Evolutionary conservation across 2,888 invertebrate species (phyloP).

Genomic region (Plemyria rubiginata): DNA sequence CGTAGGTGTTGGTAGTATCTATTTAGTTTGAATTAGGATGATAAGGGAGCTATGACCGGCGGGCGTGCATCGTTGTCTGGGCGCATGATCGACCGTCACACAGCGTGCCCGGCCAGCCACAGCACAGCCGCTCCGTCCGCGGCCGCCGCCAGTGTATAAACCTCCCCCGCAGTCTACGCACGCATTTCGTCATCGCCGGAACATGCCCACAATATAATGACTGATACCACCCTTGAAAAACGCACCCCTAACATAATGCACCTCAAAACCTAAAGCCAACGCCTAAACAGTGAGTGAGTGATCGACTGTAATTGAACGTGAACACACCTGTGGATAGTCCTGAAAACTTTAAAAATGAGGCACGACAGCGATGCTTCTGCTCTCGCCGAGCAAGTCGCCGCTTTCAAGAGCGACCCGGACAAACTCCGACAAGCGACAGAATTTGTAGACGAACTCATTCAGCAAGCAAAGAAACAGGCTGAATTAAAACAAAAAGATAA

Average conservation of each 20-base stretch:
- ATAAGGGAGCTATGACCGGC: conserved; percentile 53
- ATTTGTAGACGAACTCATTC: conserved; percentile 86
- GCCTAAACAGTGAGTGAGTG: conserved; percentile 24
- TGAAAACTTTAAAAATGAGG: conserved; percentile 61
- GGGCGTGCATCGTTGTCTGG: conserved; percentile 48
- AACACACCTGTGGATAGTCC: conserved; percentile 28
- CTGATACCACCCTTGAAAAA: conserved; percentile 56
- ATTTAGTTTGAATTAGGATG: conserved; percentile 48
- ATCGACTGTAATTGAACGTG: conserved; percentile 12
- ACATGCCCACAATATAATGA: conserved; percentile 50
- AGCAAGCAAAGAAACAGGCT: conserved; percentile 86
- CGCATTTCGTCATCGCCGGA: conserved; percentile 44
- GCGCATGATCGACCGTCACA: conserved; percentile 76
- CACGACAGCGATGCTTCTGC: conserved; percentile 68
- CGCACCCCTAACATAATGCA: conserved; percentile 47
- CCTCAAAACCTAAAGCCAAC: conserved; percentile 43
- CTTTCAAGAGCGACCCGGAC: conserved; percentile 85
- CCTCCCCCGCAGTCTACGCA: conserved; percentile 51
- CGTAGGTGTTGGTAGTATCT: conserved; percentile 27
- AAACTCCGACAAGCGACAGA: conserved; percentile 84
- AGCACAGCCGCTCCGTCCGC: conserved; percentile 40
- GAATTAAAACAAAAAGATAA: conserved; percentile 83
- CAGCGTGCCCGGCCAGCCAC: conserved; percentile 39
- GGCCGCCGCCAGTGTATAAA: conserved; percentile 59
- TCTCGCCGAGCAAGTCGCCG: conserved; percentile 80